Conservation (phyloP, 1,140 invertebrate species). For the Chironomus striatipennis region DNA sequence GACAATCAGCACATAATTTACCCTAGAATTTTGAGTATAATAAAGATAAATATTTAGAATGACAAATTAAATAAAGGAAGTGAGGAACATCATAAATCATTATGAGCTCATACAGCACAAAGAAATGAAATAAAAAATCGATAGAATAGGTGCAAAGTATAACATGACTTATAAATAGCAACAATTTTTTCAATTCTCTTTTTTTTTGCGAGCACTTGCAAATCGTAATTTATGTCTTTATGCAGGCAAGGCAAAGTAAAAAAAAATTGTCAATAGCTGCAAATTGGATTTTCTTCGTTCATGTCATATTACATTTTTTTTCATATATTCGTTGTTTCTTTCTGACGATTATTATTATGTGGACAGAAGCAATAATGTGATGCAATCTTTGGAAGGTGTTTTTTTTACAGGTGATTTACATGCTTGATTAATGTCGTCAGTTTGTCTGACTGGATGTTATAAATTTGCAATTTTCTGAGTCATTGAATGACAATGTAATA, state of each 20-base stretch:
- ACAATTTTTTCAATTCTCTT: too few relatives aligned
- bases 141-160: slow-evolving; percentile 7
- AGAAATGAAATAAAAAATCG: too few relatives aligned
- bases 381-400: neutral
- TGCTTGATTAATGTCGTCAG: too few relatives aligned
- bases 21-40: neutral
- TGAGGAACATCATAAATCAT: neutral
- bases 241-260: too few relatives aligned
- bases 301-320: neutral
- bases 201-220: neutral
- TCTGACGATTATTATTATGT: neutral
- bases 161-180: neutral
- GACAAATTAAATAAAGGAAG: neutral
- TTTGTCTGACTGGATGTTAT: too few relatives aligned
- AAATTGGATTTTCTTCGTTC: neutral
- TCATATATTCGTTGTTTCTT: neutral
- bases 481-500: too few relatives aligned
- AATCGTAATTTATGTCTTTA: neutral
- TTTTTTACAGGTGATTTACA: neutral
- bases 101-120: too few relatives aligned
- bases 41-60: neutral
- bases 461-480: too few relatives aligned
- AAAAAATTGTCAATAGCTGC: slow-evolving; percentile 7
- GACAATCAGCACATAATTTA: slow-evolving; percentile 43
- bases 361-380: slow-evolving; percentile 14